Evolutionary conservation across 2,797 vertebrate species (phyloP), one percentile per base, ranked within the genome.

Genomic region (Acanthurus tractus): DNA sequence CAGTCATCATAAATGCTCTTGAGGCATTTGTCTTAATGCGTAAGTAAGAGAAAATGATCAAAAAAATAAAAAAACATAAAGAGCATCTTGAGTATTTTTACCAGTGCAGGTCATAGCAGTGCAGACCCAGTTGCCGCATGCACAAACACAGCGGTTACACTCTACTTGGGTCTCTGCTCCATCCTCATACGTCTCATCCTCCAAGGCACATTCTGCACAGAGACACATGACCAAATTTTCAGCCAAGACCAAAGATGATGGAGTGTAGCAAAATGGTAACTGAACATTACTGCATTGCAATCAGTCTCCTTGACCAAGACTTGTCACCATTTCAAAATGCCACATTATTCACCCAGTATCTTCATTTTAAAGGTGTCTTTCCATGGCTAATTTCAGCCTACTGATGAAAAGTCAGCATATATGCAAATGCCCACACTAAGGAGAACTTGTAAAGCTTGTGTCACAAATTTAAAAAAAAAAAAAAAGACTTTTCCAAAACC

Each of bases 61-160:
- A 6, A 57, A 17, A 7, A 52, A 55, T 20, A 50, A 53, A 68
- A 68, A 2, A 15, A 4, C 1, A 58, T 63, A 10, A 40, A 61
- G 25, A 42, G 4, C 10, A 42, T 15, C 15, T 45, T 15, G 0
- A 8, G 8, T 38, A 10, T 23, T 44, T 61, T 91, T 91, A 99
- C 98, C 97, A 0, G 97, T 95, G 81, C 98, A 99, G 0, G 95
- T 97, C 98, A 99, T 98, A 15, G 98, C 98, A 0, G 98, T 99
- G 96, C 98, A 99, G 84, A 99, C 98, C 98, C 98, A 99, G 95
- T 99, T 99, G 12, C 98, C 98, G 6, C 98, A 99, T 70, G 98
- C 98, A 54, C 98, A 99, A 69, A 99, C 97, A 0, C 98, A 99
- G 83, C 97, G 96, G 91, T 99, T 99, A 83, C 98, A 99, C 84